A percentile compares a stretch with the other conserved stretches of the same genome.
These are phyloP conservation scores for Helobdella robusta DNA, from an alignment of 2,888 invertebrate genomes.

Conservation along the genomic window DNA sequence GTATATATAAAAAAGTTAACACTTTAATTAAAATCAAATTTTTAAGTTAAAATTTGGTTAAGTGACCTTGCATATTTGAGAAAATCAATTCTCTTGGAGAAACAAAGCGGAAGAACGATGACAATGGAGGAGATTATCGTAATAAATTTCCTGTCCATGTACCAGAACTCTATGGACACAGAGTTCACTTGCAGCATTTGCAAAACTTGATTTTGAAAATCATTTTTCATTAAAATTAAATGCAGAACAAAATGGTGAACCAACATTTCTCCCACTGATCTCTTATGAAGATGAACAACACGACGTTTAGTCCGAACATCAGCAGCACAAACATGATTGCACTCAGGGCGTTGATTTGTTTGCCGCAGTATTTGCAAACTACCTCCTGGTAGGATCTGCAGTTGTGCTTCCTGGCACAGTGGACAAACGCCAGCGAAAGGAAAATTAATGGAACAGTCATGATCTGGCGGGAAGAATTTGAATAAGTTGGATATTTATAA, in stretches of 20 bases:
- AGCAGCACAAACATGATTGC: constrained; percentile 54
- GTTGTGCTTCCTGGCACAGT: constrained; percentile 53
- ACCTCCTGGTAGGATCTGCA: constrained; percentile 51
- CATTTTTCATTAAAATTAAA: background rate
- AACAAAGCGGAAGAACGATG: constrained; percentile 57
- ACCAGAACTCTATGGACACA: constrained; percentile 48
- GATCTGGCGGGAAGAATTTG: constrained; percentile 47
- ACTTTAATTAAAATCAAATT: background rate
- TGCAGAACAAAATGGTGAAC: constrained; percentile 30
- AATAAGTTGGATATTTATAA: no score
- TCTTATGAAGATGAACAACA: constrained; percentile 58
- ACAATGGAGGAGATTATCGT: constrained; percentile 48
- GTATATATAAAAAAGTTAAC: background rate
- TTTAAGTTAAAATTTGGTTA: background rate
- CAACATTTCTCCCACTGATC: constrained; percentile 58
- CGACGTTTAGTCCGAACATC: constrained; percentile 58
- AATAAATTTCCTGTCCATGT: constrained; percentile 50
- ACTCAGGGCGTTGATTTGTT: constrained; percentile 44
- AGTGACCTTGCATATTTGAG: constrained; percentile 54
- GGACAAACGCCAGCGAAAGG: constrained; percentile 54
- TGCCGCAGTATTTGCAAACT: constrained; percentile 48
- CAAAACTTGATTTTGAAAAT: no score
- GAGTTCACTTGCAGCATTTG: no score
- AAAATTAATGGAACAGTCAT: constrained; percentile 47
- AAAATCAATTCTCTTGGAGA: constrained; percentile 56